Percentiles rank a stretch among this genome's conserved stretches.
These are phyloP conservation scores for Apoderus coryli DNA, from an alignment of 2,888 invertebrate species.

Conservation along the genomic window DNA sequence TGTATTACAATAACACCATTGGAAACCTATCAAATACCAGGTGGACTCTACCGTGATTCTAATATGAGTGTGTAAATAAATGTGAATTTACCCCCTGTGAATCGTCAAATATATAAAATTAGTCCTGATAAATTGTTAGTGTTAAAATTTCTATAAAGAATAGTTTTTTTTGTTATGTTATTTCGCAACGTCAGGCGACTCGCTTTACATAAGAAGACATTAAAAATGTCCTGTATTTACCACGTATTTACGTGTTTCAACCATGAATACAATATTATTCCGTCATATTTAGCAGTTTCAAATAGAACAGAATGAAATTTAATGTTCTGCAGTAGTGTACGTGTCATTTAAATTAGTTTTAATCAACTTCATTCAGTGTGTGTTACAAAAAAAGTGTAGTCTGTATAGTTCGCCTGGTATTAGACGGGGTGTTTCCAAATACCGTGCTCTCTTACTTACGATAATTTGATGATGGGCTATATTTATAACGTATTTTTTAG, in stretches of 20 bases:
- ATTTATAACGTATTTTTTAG: conserved; percentile 40
- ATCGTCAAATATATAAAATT: too few species aligned
- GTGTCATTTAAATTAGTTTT: conserved; percentile 10
- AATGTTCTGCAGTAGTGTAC: conserved; percentile 3
- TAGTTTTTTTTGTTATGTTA: too few species aligned
- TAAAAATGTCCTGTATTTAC: conserved; percentile 17
- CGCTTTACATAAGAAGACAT: conserved; percentile 24
- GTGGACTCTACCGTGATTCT: conserved; percentile 27
- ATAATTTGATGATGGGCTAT: too few species aligned
- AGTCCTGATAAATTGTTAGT: too few species aligned
- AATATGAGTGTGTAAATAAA: conserved; percentile 21
- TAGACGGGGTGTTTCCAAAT: too few species aligned
- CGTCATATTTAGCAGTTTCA: too few species aligned
- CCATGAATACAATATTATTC: too few species aligned
- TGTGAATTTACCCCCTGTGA: too few species aligned
- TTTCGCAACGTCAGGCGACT: conserved; percentile 25
- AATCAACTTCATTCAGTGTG: conserved; percentile 13
- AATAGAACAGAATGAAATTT: too few species aligned
- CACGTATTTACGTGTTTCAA: conserved; percentile 13
- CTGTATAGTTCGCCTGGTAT: conserved; percentile 18
- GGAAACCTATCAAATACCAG: conserved; percentile 24
- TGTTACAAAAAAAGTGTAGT: conserved; percentile 14
- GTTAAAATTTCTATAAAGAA: too few species aligned
- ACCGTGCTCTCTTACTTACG: conserved; percentile 1
- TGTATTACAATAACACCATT: too few species aligned